Evolutionary conservation across 2,888 invertebrate species (phyloP), one percentile per base, ranked within the genome.

Genomic region (Nemoura dubitans): DNA sequence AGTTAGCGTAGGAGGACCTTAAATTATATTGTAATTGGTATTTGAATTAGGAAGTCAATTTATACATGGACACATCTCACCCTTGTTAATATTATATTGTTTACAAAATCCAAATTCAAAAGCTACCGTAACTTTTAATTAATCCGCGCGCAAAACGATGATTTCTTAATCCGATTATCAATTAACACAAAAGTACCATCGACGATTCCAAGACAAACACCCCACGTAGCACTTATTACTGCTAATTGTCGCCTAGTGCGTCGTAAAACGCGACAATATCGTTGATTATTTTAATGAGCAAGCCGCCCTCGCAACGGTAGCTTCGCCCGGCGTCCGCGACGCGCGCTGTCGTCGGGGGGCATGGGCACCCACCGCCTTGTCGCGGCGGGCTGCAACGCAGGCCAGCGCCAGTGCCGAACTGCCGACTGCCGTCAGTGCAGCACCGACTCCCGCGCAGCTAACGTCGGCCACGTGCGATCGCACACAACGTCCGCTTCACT

Each of bases 211-310:
- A 59, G 59, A 59, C 59, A 21, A 1, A 59, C 59, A 59, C 21
- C 3, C 3, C 59, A 59, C 59, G 21, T 59, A 59, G 1, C 2
- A 7, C 21, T 3, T 59, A 59, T 59, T 21, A 59, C 59, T 7
- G 59, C 59, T 59, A 59, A 59, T 59, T 59, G 59, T 59, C 59
- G 59, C 21, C 59, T 3, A 59, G 59, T 59, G 59, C 59, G 59
- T 59, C 59, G 59, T 59, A 59, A 59, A 59, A 59, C 59, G 59
- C 14, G 59, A 59, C 59, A 59, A 21, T 14, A 14, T 59, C 59
- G 59, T 59, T 21, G 59, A 59, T 59, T 59, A 59, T 59, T 59
- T 59, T 59, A 59, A 59, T 59, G 59, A 59, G 59, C 59, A 59
- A 36, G 10, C 59, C 59, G 59, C 59, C 59, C 59, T 59, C 59